Base-by-base conservation (phyloP, 2,888 invertebrate genomes). In the Pogonocherus hispidulus region DNA sequence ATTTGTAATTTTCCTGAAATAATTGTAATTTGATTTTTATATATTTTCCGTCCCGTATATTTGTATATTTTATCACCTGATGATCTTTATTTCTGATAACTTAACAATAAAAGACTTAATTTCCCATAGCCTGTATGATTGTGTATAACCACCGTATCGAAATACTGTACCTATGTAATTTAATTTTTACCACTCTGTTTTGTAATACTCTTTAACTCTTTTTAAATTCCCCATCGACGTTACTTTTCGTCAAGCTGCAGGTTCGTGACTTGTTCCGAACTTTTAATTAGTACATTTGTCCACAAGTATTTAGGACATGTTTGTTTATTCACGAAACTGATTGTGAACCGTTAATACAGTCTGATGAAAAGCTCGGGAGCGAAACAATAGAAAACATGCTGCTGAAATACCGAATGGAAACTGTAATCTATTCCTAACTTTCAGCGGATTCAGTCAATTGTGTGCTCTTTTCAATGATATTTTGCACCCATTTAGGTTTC, bases 391-490 rank as follows among this genome's bases (percentile, higher is more conserved):
- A 62, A 51, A 62, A 51, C 60, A 37, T 62, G 49, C 51, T 35
- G 35, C 19, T 32, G 60, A 22, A 51, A 51, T 20, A 22, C 14
- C 37, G 60, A 49, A 62, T 62, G 20, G 37, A 49, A 70, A 72
- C 63, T 70, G 70, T 68, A 68, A 70, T 64, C 68, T 68, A 66
- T 67, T 69, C 63, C 66, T 62, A 69, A 70, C 66, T 70, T 70
- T 66, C 70, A 66, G 64, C 57, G 70, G 70, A 68, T 67, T 68
- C 67, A 59, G 67, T 51, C 72, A 62, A 72, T 72, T 74, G 71
- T 73, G 54, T 66, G 72, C 63, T 66, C 71, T 65, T 74, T 70
- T 70, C 70, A 75, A 70, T 70, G 68, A 70, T 69, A 73, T 75
- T 76, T 76, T 70, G 73, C 70, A 69, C 68, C 71, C 67, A 71